Evolutionary conservation across 2,113 vertebrate species (phyloP).

Genomic region (Cebidichthys violaceus): DNA sequence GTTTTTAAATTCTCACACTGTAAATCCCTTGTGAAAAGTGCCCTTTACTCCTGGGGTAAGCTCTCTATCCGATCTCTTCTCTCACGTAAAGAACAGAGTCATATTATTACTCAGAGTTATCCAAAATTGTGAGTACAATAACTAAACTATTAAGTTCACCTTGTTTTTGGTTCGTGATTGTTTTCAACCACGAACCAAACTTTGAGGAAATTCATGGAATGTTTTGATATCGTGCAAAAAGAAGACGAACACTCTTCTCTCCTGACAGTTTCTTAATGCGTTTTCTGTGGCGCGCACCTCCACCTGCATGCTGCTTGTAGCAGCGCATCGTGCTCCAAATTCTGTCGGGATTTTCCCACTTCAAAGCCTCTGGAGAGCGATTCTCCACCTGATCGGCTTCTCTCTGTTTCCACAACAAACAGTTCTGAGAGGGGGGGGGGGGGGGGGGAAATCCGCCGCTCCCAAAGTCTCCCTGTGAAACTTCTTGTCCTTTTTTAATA

Average conservation of each 20-base stretch:
- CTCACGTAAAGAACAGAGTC: slow-evolving; percentile 39
- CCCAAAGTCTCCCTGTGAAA: slow-evolving; percentile 60
- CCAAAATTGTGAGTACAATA: slow-evolving; percentile 27
- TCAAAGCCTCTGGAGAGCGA: slow-evolving; percentile 39
- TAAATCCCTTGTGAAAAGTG: slow-evolving; percentile 78
- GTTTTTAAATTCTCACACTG: slow-evolving; percentile 55
- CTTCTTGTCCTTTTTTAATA: slow-evolving; percentile 16
- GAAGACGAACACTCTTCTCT: slow-evolving; percentile 24
- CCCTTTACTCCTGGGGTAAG: slow-evolving; percentile 75
- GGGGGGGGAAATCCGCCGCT: slow-evolving; percentile 40
- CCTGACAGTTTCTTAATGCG: slow-evolving; percentile 49
- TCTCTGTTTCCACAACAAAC: slow-evolving; percentile 65
- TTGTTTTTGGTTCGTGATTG: slow-evolving; percentile 37
- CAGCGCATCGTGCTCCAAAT: slow-evolving; percentile 43
- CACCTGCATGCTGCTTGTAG: slow-evolving; percentile 33
- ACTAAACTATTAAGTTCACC: slow-evolving; percentile 36
- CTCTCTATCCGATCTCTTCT: slow-evolving; percentile 33
- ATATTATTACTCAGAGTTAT: slow-evolving; percentile 48
- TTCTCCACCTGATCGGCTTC: slow-evolving; percentile 43
- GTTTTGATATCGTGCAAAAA: slow-evolving; percentile 61
- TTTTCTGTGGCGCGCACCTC: slow-evolving; percentile 42
- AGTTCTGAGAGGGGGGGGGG: slow-evolving; percentile 41
- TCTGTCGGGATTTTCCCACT: slow-evolving; percentile 30
- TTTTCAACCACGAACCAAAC: slow-evolving; percentile 40
- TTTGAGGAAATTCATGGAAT: slow-evolving; percentile 65